Evolutionary conservation across 2,888 invertebrate species (phyloP).

Genomic region (Glaucopsyche alexis): DNA sequence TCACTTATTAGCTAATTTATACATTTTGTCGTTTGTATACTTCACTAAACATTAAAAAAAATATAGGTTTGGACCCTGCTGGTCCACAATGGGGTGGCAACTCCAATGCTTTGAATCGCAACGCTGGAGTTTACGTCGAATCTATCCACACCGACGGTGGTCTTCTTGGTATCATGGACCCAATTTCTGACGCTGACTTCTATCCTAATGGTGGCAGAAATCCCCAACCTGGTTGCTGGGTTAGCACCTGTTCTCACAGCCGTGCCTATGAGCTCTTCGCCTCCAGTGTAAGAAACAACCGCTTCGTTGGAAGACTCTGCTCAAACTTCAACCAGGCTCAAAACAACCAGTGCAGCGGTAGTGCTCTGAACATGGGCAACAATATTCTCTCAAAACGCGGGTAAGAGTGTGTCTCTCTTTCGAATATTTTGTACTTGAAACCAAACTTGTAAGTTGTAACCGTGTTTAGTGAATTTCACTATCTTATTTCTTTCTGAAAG

Average conservation of each 20-base stretch:
- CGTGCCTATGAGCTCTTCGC: slow-evolving; percentile 44
- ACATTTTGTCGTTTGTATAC: too few relatives aligned
- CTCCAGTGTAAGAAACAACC: slow-evolving; percentile 41
- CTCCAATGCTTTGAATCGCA: slow-evolving; percentile 49
- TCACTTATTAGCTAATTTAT: too few relatives aligned
- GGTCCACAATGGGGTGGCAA: slow-evolving; percentile 46
- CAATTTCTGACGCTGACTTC: slow-evolving; percentile 58
- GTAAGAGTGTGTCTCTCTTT: neutral
- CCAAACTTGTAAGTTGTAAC: neutral
- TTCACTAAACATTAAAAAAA: too few relatives aligned
- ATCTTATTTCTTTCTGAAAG: neutral
- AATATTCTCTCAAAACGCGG: neutral
- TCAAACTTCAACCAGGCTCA: slow-evolving; percentile 37
- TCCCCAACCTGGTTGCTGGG: slow-evolving; percentile 46
- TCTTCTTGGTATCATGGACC: slow-evolving; percentile 55
- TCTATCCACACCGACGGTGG: slow-evolving; percentile 65
- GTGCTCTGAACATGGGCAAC: slow-evolving; percentile 33
- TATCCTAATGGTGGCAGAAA: slow-evolving; percentile 64
- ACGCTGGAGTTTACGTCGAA: slow-evolving; percentile 59
- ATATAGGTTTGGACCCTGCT: slow-evolving; percentile 62
- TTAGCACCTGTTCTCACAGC: slow-evolving; percentile 44
- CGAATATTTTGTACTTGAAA: neutral
- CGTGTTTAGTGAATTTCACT: too few relatives aligned
- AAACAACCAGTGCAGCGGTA: neutral
- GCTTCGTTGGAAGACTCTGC: slow-evolving; percentile 43